Percentiles rank a stretch among this genome's conserved stretches.
Conservation (phyloP, 1,140 invertebrate genomes). For the Drosophila eugracilis region DNA sequence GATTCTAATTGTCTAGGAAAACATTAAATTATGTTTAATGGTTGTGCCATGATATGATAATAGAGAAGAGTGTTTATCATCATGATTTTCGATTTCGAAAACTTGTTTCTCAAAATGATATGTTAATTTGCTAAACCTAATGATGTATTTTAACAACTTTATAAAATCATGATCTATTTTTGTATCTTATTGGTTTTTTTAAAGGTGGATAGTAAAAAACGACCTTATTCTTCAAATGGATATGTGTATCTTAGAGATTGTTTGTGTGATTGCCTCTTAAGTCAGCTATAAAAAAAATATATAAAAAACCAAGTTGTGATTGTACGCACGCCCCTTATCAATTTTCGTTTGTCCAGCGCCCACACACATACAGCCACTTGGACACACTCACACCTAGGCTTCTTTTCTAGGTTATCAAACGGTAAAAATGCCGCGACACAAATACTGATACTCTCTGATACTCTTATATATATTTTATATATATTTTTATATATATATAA, state of each 20-base stretch:
- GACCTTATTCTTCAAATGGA: background rate
- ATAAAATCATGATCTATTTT: no score
- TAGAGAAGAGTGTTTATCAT: no score
- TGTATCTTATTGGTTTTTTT: no score
- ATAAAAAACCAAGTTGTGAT: conserved; percentile 7
- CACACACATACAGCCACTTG: conserved; percentile 23
- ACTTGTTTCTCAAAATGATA: no score
- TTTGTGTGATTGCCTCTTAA: conserved; percentile 1
- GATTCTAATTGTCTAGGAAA: background rate
- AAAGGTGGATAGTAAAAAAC: no score
- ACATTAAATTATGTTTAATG: background rate
- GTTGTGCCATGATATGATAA: background rate
- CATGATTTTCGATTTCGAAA: no score
- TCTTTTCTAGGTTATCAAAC: conserved; percentile 78
- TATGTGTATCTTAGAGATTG: background rate
- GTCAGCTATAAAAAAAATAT: conserved; percentile 1
- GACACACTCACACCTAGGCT: conserved; percentile 25
- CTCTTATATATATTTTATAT: conserved; percentile 10
- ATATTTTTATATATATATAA: conserved; percentile 9
- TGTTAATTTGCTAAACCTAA: no score
- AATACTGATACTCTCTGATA: conserved; percentile 2
- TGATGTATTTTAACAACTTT: no score
- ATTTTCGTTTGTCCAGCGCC: conserved; percentile 54
- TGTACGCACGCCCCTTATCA: conserved; percentile 37
- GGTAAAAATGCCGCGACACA: conserved; percentile 61